These are phyloP conservation scores for Tryphoninae sp. DNA, from an alignment of 2,888 invertebrate genomes.

Conservation along the genomic window DNA sequence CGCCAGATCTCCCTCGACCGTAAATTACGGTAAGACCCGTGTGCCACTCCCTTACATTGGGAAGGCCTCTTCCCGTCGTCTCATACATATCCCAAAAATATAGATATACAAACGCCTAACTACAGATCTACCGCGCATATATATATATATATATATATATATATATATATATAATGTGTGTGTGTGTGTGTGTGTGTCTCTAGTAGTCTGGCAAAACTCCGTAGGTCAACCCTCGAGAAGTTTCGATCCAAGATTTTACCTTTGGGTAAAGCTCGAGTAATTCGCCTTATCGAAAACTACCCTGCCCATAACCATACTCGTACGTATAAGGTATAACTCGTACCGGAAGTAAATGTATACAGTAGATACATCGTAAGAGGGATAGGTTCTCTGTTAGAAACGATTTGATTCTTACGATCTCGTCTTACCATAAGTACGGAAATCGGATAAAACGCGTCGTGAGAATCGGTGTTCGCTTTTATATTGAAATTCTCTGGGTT, in stretches of 20 bases:
- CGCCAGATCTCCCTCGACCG: slow-evolving; percentile 72
- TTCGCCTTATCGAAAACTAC: slow-evolving; percentile 37
- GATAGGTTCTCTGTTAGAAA: slow-evolving; percentile 34
- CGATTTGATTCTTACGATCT: slow-evolving; percentile 19
- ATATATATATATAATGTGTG: slow-evolving; percentile 9
- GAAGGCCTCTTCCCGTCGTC: slow-evolving; percentile 44
- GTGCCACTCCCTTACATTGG: slow-evolving; percentile 61
- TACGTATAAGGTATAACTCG: neutral
- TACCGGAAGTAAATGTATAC: neutral
- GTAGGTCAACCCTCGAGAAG: slow-evolving; percentile 39
- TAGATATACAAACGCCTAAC: slow-evolving; percentile 1
- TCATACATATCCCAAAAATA: slow-evolving; percentile 25
- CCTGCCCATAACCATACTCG: slow-evolving; percentile 9
- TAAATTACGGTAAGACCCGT: slow-evolving; percentile 72
- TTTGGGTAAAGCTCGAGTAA: neutral
- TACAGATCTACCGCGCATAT: neutral
- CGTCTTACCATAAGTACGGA: slow-evolving; percentile 3
- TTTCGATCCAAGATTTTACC: slow-evolving; percentile 48
- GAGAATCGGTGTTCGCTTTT: neutral
- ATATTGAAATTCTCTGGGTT: slow-evolving; percentile 41
- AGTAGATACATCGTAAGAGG: slow-evolving; percentile 7
- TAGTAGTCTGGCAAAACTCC: slow-evolving; percentile 7
- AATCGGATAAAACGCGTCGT: slow-evolving; percentile 3
- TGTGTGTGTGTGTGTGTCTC: no score
- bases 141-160: neutral